A percentile compares a stretch with the other conserved stretches of the same genome.
Evolutionary conservation across 2,113 vertebrate genomes (phyloP).

Genomic region (Bombycilla garrulus): DNA sequence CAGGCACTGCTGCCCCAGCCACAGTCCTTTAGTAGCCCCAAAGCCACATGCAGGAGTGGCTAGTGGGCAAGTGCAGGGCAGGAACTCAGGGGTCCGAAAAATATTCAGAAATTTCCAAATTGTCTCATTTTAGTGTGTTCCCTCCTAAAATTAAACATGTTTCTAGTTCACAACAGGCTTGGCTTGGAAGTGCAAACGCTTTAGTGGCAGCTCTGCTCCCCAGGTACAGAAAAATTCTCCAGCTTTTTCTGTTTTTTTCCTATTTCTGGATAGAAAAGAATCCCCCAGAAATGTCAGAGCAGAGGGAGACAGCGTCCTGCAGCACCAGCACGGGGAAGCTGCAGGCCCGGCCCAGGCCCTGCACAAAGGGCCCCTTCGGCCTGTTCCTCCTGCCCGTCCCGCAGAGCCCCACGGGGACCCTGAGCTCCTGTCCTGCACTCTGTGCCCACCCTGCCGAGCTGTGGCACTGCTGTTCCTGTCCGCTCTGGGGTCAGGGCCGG

Average conservation of each 20-base stretch:
- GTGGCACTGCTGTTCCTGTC: fast-evolving
- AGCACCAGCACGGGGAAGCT: fast-evolving
- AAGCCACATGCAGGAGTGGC: fast-evolving
- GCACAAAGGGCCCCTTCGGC: fast-evolving
- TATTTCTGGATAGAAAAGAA: neutral
- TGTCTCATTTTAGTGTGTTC: neutral
- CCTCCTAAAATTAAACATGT: fast-evolving
- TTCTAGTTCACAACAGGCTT: neutral
- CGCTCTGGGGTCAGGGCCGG: fast-evolving
- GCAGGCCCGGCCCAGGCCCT: fast-evolving
- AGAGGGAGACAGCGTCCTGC: neutral
- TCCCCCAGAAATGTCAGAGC: neutral
- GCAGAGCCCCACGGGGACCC: neutral
- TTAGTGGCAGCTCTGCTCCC: neutral
- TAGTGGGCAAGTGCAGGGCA: fast-evolving
- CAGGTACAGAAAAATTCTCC: neutral
- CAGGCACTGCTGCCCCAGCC: fast-evolving
- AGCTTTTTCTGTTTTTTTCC: neutral
- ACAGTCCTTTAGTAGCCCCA: fast-evolving
- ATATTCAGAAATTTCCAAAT: neutral
- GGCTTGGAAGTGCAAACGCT: neutral
- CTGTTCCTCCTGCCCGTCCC: neutral
- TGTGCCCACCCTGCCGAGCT: neutral
- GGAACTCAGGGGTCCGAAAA: neutral
- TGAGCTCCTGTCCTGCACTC: neutral